Conservation (phyloP, 2,113 vertebrate genomes). For the Labrus mixtus region DNA sequence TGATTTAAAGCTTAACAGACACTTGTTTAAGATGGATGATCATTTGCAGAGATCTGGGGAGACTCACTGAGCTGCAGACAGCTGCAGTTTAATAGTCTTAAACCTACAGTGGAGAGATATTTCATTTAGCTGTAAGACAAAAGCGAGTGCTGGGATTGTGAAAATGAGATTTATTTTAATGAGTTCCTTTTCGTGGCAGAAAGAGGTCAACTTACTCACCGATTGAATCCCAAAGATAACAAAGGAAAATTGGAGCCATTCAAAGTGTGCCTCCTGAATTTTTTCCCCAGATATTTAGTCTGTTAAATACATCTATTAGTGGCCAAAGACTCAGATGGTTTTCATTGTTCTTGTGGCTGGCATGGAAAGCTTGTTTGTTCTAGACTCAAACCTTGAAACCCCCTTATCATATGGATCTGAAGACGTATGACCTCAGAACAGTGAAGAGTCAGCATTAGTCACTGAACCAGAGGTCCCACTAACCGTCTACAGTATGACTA, state of each 20-base stretch:
- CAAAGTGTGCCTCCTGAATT: conserved; percentile 35
- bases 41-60: conserved; percentile 49
- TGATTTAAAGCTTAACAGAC: conserved; percentile 65
- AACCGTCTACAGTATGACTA: conserved; percentile 21
- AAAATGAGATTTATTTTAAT: conserved; percentile 51
- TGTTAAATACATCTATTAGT: conserved; percentile 41
- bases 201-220: conserved; percentile 16
- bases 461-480: conserved; percentile 33
- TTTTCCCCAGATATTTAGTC: conserved; percentile 31
- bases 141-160: conserved; percentile 18
- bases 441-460: conserved; percentile 59
- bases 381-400: conserved; percentile 36
- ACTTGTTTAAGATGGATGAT: conserved; percentile 61
- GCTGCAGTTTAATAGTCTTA: conserved; percentile 52
- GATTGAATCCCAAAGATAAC: conserved; percentile 48
- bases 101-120: conserved; percentile 26
- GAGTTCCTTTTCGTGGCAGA: conserved; percentile 10
- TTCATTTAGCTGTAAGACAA: conserved; percentile 32
- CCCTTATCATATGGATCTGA: conserved; percentile 35
- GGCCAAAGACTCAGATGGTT: conserved; percentile 39
- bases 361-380: conserved; percentile 51
- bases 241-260: conserved; percentile 22
- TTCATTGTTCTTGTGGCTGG: conserved; percentile 42
- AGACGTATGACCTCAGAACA: conserved; percentile 39
- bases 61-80: conserved; percentile 34